These are phyloP conservation scores for Resseliella maxima DNA, from an alignment of 2,888 invertebrate species.

Conservation along the genomic window DNA sequence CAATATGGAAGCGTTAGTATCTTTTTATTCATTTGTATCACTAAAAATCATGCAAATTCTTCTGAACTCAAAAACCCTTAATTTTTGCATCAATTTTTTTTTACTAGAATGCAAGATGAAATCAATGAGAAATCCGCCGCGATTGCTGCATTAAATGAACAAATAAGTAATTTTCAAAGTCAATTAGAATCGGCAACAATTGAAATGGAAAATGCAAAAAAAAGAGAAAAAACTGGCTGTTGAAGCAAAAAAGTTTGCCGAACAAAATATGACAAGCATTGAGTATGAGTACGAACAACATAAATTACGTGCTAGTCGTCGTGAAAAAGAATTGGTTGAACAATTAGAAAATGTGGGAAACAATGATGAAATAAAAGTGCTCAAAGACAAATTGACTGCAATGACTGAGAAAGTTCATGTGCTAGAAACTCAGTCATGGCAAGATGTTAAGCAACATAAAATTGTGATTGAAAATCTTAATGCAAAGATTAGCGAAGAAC, in stretches of 20 bases:
- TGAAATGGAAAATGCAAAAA: constrained; percentile 58
- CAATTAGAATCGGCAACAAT: neutral
- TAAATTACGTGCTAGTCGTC: constrained; percentile 69
- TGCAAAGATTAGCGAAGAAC: constrained; percentile 61
- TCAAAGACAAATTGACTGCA: neutral
- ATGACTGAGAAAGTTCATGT: neutral
- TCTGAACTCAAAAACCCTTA: neutral
- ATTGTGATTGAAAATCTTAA: constrained; percentile 60
- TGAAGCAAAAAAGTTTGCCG: constrained; percentile 58
- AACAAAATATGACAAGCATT: constrained; percentile 60
- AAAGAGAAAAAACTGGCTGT: constrained; percentile 62
- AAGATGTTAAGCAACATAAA: constrained; percentile 61
- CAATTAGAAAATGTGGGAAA: constrained; percentile 67
- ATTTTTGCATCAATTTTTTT: neutral
- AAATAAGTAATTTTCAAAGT: neutral
- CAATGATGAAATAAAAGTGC: constrained; percentile 57
- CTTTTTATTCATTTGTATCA: neutral
- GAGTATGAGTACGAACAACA: constrained; percentile 71
- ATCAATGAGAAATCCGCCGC: neutral
- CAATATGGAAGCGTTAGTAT: neutral
- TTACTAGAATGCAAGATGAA: neutral
- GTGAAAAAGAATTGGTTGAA: constrained; percentile 71
- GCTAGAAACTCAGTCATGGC: constrained; percentile 56
- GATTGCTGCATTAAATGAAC: neutral
- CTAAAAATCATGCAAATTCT: too few relatives aligned